phyloP scores from a whole-genome alignment of 1,140 invertebrate species.

The Pseudomyrmex gracilis region DNA sequence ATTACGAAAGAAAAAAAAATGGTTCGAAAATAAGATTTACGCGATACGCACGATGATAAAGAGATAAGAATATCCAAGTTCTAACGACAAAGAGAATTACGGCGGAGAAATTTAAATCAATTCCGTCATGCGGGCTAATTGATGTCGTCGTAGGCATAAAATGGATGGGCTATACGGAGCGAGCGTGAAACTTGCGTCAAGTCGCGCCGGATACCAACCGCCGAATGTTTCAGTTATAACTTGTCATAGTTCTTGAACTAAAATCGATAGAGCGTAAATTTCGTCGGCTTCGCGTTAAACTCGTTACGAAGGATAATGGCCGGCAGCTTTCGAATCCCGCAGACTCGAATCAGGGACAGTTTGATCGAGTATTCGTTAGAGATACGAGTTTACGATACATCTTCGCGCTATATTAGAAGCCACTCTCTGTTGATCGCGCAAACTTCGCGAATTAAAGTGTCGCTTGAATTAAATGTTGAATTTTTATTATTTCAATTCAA shows the following conservation, averaged over 20 bases:
- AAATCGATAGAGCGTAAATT: constrained; percentile 63
- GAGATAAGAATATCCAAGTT: background rate
- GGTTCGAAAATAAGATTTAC: background rate
- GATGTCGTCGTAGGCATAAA: constrained; percentile 62
- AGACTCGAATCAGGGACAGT: constrained; percentile 57
- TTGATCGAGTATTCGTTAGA: constrained; percentile 50
- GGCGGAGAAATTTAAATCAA: constrained; percentile 46
- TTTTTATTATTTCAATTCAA: no score
- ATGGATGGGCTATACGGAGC: constrained; percentile 38
- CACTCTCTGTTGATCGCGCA: no score
- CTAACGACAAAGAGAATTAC: constrained; percentile 10
- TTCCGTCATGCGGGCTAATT: constrained; percentile 39
- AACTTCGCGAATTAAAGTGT: no score
- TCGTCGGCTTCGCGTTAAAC: constrained; percentile 61
- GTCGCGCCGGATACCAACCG: constrained; percentile 56
- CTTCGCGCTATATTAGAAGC: background rate
- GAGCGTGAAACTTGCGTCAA: constrained; percentile 56
- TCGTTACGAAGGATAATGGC: constrained; percentile 60
- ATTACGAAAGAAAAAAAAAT: background rate
- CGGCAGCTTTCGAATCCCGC: constrained; percentile 55
- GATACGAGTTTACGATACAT: constrained; percentile 47
- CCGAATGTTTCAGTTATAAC: constrained; percentile 63
- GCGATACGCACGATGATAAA: background rate
- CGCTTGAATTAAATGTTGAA: no score
- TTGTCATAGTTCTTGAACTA: constrained; percentile 63